Base-by-base conservation (phyloP, 2,113 vertebrate species). In the Ptilorrhoa leucosticta region DNA sequence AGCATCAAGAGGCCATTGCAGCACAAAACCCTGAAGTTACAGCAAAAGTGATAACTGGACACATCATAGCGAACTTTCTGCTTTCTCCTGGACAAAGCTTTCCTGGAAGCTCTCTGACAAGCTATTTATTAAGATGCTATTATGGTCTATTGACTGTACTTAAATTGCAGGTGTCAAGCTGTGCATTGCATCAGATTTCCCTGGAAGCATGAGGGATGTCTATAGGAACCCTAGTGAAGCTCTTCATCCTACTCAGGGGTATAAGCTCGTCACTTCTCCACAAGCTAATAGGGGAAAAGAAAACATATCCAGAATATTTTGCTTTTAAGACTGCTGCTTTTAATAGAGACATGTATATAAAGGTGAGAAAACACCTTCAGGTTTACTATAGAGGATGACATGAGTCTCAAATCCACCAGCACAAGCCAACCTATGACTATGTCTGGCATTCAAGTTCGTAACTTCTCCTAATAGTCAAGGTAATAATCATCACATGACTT, bases 111-210 rank as follows among this genome's bases (percentile, higher is more conserved):
- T 91, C 66, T 80, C 66, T 86, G 65, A 56, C 69, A 89, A 83
- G 68, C 47, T 70, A 6, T 77, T 90, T 73, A 93, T 90, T 83
- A 90, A 95, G 93, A 58, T 83, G 85, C 47, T 93, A 65, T 70
- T 88, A 18, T 13, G 47, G 68, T 71, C 65, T 40, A 47, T 6
- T 37, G 68, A 65, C 48, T n/a, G 53, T 26, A 57, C 30, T 92
- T 68, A 66, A 89, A 77, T 26, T 94, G 85, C 93, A 97, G 89
- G 90, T 96, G 96, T 78, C 80, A 71, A 83, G n/a, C 48, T 53
- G 48, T 45, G 64, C 72, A 84, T 75, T 94, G 72, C 83, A 83
- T 60, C 88, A 96, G 40, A 92, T 66, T 95, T 68, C 71, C 83
- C 40, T 92, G 63, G 66, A 90, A 96, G 79, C 51, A 3, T 4